Percentiles rank a stretch among this genome's conserved stretches.
phyloP scores from a whole-genome alignment of 1,140 invertebrate species.

The Aplysia californica region DNA sequence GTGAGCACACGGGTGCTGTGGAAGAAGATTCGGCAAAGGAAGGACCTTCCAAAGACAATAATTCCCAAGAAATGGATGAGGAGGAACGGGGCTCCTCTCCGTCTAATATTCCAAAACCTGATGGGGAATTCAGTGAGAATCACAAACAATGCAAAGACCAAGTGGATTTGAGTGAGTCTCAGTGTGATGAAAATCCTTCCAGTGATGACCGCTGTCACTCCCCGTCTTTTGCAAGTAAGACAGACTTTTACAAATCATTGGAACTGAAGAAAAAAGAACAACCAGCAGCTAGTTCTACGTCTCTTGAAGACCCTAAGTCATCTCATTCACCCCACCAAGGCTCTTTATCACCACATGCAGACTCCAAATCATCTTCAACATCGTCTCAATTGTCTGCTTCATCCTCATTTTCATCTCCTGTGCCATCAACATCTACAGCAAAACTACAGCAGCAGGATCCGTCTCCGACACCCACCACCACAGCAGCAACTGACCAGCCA shows the following conservation, averaged over 20 bases:
- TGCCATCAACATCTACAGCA: background rate
- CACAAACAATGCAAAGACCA: no score
- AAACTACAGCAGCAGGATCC: no score
- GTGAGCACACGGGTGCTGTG: no score
- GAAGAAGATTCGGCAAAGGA: background rate
- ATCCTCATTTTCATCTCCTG: background rate
- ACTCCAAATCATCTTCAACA: constrained; percentile 5
- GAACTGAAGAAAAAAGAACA: background rate
- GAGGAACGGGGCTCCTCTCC: no score
- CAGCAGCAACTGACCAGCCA: no score
- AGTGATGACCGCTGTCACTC: background rate
- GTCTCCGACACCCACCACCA: no score
- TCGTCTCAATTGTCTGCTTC: background rate
- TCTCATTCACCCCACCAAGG: background rate
- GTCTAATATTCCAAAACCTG: no score
- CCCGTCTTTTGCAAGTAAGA: background rate
- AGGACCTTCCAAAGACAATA: background rate
- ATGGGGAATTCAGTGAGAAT: no score
- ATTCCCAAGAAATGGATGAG: no score
- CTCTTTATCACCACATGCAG: constrained; percentile 13
- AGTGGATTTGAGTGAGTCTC: background rate
- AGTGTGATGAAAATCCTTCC: no score
- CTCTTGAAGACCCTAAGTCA: no score
- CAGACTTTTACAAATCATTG: background rate
- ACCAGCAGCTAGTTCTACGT: no score